phyloP scores from a whole-genome alignment of 2,888 invertebrate species.

The Trachelus troglodyta region DNA sequence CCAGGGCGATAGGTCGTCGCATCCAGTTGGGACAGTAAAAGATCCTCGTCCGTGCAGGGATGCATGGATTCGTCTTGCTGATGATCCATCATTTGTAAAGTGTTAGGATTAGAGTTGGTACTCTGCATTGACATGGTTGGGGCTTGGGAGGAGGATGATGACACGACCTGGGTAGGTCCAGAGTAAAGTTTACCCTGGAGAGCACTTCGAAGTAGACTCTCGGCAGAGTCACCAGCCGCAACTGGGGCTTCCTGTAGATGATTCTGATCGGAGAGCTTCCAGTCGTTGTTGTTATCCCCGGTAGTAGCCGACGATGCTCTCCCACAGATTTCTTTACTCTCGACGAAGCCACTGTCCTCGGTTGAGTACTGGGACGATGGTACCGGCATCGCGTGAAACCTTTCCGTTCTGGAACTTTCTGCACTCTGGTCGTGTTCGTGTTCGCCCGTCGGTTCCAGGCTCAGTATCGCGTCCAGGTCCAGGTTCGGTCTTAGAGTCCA shows the following conservation, averaged over 20 bases:
- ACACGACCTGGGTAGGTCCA: conserved; percentile 41
- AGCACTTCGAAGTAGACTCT: conserved; percentile 84
- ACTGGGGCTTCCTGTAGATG: conserved; percentile 50
- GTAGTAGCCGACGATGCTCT: conserved; percentile 46
- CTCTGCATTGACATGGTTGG: conserved; percentile 59
- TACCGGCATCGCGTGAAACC: conserved; percentile 49
- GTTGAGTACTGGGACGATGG: conserved; percentile 70
- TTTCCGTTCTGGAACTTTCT: conserved; percentile 67
- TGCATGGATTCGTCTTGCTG: conserved; percentile 72
- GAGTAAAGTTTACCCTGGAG: conserved; percentile 80
- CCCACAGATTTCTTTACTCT: conserved; percentile 70
- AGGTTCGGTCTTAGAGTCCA: conserved; percentile 76
- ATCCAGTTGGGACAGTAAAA: conserved; percentile 76
- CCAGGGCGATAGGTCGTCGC: conserved; percentile 72
- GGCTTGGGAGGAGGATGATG: conserved; percentile 51
- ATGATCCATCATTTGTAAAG: conserved; percentile 48
- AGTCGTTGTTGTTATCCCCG: conserved; percentile 81
- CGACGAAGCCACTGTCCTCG: conserved; percentile 82
- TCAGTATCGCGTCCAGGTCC: conserved; percentile 85
- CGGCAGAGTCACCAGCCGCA: conserved; percentile 67
- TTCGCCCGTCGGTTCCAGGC: conserved; percentile 72
- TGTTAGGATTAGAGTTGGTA: conserved; percentile 33
- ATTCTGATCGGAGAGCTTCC: conserved; percentile 83
- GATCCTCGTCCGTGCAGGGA: conserved; percentile 75
- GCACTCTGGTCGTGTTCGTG: conserved; percentile 72